Conservation (phyloP, 2,113 vertebrate species). For the Pachyramphus minor region DNA sequence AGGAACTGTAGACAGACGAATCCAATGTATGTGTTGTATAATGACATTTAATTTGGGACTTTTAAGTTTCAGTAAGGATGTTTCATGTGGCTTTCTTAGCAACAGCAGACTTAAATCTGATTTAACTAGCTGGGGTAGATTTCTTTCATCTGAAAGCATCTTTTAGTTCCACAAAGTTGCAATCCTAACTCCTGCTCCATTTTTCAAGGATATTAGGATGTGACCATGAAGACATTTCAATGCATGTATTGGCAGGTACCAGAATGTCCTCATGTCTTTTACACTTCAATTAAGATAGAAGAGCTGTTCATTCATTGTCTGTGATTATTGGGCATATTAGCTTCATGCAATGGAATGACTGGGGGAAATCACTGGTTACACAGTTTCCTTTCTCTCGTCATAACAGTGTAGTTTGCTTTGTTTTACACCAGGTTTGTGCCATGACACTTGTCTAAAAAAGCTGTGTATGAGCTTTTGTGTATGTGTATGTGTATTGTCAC, state of each 20-base stretch:
- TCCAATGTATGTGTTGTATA: background rate
- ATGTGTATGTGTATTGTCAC: too few species aligned
- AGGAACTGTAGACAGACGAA: background rate
- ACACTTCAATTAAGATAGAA: background rate
- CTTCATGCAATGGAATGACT: background rate
- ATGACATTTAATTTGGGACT: background rate
- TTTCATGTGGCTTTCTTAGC: conserved; percentile 38
- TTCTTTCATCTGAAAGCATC: background rate
- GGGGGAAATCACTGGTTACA: background rate
- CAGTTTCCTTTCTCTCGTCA: background rate
- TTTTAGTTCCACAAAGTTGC: background rate
- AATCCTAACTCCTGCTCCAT: background rate
- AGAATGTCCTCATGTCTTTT: background rate
- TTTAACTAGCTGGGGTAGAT: background rate
- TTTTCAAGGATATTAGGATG: background rate
- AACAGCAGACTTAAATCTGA: background rate
- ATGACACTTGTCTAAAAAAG: background rate
- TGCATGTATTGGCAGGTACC: background rate
- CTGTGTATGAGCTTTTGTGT: background rate
- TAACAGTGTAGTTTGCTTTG: background rate
- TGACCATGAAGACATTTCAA: background rate
- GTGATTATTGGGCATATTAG: background rate
- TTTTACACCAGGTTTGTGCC: background rate
- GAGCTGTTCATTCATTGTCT: background rate
- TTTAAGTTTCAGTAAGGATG: background rate